phyloP scores from a whole-genome alignment of 1,140 invertebrate genomes.

The Thereuonema tuberculata region DNA sequence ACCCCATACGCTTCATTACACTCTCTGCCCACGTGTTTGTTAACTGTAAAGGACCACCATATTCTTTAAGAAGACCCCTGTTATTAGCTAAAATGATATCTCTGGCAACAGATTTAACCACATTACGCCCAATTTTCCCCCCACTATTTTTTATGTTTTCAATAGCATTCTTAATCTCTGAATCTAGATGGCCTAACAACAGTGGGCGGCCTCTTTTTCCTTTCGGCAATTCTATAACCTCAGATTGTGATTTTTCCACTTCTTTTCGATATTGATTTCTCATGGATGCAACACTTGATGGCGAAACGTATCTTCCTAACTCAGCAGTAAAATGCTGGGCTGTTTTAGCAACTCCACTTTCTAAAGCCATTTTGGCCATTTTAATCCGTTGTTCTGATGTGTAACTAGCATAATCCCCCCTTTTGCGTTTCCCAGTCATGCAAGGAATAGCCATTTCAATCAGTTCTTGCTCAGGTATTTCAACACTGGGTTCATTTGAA shows the following conservation, averaged over 20 bases:
- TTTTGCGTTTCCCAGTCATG: conserved; percentile 1
- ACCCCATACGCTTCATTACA: conserved; percentile 6
- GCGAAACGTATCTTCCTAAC: conserved; percentile 2
- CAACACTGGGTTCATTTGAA: not conserved
- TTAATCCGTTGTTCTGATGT: conserved; percentile 3
- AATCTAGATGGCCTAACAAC: not conserved
- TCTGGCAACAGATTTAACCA: not conserved
- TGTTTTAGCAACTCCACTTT: conserved; percentile 1
- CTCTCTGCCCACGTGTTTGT: conserved; percentile 6
- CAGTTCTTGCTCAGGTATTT: conserved; percentile 3
- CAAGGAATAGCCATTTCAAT: conserved; percentile 6
- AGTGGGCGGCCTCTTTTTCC: conserved; percentile 1
- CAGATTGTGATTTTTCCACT: not conserved
- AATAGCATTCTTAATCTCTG: not conserved
- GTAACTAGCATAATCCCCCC: conserved; percentile 3
- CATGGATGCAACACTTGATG: conserved; percentile 6
- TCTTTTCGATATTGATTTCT: conserved; percentile 1
- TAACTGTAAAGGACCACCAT: conserved; percentile 2
- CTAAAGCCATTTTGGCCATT: conserved; percentile 4
- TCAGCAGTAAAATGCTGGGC: conserved; percentile 1
- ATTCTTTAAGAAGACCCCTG: not conserved
- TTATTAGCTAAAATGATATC: conserved; percentile 5
- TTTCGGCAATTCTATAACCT: conserved; percentile 1
- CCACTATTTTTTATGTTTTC: not conserved
- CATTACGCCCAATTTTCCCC: conserved; percentile 1